These are phyloP conservation scores for Nipponia nippon DNA, from an alignment of 2,113 vertebrate species.

Conservation along the genomic window DNA sequence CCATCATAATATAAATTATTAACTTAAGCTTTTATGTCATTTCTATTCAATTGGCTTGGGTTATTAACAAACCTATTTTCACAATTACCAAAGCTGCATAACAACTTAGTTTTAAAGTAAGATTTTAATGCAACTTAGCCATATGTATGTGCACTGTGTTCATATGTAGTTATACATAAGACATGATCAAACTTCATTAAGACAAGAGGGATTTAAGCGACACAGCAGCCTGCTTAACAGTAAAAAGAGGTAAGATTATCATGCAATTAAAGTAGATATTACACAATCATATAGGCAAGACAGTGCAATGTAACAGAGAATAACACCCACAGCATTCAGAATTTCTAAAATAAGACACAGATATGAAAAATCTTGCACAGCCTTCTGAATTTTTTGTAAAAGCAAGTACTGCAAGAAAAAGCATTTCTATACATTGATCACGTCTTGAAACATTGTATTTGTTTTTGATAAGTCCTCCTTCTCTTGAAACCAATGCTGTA, in stretches of 20 bases:
- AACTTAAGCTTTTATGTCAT: neutral
- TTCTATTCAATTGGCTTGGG: neutral
- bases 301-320: neutral
- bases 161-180: neutral
- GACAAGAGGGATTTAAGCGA: neutral
- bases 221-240: neutral
- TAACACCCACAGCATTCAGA: neutral
- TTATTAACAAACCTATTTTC: neutral
- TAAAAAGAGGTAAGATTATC: neutral
- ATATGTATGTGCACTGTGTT: accelerated
- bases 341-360: neutral
- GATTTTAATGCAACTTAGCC: neutral
- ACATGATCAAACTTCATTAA: neutral
- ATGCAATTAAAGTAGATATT: neutral
- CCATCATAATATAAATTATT: neutral
- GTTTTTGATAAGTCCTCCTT: neutral
- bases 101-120: neutral
- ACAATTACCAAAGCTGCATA: neutral
- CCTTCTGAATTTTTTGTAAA: neutral
- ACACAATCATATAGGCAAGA: neutral
- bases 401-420: neutral
- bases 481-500: neutral
- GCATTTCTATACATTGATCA: neutral
- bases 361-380: neutral
- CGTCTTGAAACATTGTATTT: neutral